phyloP scores from a whole-genome alignment of 1,140 invertebrate species.

The Olivierus martensii region DNA sequence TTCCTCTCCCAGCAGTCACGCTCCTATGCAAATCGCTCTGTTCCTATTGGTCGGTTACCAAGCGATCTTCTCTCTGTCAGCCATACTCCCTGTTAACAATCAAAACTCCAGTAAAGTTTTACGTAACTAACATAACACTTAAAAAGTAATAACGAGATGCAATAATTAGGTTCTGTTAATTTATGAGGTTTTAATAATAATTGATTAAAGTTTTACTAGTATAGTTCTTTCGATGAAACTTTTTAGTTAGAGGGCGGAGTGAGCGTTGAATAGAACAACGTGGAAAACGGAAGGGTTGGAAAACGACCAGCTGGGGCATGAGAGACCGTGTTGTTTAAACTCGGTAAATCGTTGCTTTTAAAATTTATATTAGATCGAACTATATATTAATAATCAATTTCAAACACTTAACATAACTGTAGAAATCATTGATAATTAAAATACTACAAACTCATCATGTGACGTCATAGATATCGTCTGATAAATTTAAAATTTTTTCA shows the following conservation, averaged over 20 bases:
- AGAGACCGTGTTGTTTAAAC: too few species aligned
- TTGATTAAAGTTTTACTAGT: background rate
- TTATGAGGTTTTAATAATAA: too few species aligned
- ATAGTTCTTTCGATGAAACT: background rate
- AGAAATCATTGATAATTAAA: too few species aligned
- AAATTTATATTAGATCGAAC: too few species aligned
- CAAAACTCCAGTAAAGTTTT: background rate
- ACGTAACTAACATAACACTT: too few species aligned
- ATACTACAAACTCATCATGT: too few species aligned
- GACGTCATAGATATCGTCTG: too few species aligned
- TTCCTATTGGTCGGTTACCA: background rate
- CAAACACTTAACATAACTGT: too few species aligned
- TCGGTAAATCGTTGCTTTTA: too few species aligned
- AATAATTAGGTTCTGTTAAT: too few species aligned
- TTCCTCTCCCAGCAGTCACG: conserved; percentile 3
- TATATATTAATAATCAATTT: too few species aligned
- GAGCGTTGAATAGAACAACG: background rate
- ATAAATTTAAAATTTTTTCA: too few species aligned
- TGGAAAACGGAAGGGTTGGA: background rate
- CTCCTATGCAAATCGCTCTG: background rate
- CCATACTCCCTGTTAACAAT: background rate
- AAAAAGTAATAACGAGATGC: background rate
- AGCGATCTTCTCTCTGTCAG: background rate
- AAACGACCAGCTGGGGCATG: background rate
- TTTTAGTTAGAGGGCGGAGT: background rate